Evolutionary conservation across 2,888 invertebrate genomes (phyloP), one percentile per base, ranked within the genome.

Genomic region (Drosophila peninsularis): DNA sequence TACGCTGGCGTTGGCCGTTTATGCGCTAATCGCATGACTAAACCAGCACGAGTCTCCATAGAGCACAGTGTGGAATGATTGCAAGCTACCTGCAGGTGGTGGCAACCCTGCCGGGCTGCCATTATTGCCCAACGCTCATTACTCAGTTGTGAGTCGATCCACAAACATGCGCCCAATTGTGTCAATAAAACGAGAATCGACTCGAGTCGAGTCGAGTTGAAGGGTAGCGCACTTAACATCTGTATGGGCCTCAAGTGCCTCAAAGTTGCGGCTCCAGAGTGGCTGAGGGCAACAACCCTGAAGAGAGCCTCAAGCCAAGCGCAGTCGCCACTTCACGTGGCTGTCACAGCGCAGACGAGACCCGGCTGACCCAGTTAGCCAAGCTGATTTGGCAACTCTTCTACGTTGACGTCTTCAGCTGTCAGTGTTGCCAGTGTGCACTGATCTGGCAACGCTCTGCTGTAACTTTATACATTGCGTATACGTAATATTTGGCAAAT

Each of bases 141-240:
- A 3, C 19, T 41, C 36, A 10, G 36, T 19, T 27, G 24, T 36
- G 56, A 19, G 13, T 27, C 37, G 37, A 52, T 56, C 50, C 32
- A 49, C 21, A 58, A 52, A 73, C 55, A 68, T 27, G n/a, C 54
- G 44, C 55, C 14, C 78, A 79, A 60, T 80, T 79, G 81, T 80
- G 81, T 80, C 78, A 80, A 82, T 58, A 73, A 52, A 55, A 27
- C 36, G 57, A 56, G 50, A 55, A 50, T 24, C 41, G 39, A 39
- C 1, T 17, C 17, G 49, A 17, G 7, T 13, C 19, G 19, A 49
- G 30, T 5, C 49, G 49, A 67, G 63, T 63, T 70, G 82, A 75
- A 75, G 82, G 82, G 73, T 70, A 76, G 54, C 55, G 61, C 79
- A 73, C 82, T 82, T 65, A 65, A 80, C 66, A 62, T 57, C 53